Evolutionary conservation across 2,888 invertebrate species (phyloP).

Genomic region (Hyposoter dolosus): DNA sequence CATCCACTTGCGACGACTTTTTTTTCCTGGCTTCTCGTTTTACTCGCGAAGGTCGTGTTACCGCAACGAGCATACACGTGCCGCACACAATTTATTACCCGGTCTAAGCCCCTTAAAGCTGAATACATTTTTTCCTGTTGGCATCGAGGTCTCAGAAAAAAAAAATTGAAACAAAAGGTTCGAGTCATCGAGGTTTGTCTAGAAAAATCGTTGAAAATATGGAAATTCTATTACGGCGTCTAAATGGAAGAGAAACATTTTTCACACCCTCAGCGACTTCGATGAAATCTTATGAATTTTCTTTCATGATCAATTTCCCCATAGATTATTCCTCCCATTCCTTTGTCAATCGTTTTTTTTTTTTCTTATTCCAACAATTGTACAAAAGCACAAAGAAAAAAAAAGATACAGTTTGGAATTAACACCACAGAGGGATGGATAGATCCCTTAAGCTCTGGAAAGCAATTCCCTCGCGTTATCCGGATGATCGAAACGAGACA

Average conservation of each 20-base stretch:
- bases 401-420: constrained; percentile 51
- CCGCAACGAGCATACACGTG: constrained; percentile 43
- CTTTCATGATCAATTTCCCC: not conserved
- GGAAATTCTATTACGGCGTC: not conserved
- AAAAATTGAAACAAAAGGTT: not conserved
- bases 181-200: not conserved
- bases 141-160: not conserved
- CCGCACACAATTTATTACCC: constrained; percentile 39
- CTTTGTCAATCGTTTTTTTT: not conserved
- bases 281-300: not conserved
- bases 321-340: not conserved
- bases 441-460: constrained; percentile 61
- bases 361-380: not conserved
- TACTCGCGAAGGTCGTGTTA: constrained; percentile 35
- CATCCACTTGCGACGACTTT: constrained; percentile 21
- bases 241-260: not conserved
- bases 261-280: not conserved
- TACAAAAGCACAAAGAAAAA: not conserved
- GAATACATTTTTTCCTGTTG: constrained; percentile 7
- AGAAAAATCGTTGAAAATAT: not conserved
- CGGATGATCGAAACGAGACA: constrained; percentile 28
- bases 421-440: constrained; percentile 39
- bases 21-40: constrained; percentile 4
- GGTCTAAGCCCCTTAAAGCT: constrained; percentile 9
- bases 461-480: constrained; percentile 66